A percentile compares a stretch with the other conserved stretches of the same genome.
phyloP scores from a whole-genome alignment of 2,113 vertebrate species.

The Columba janthina region DNA sequence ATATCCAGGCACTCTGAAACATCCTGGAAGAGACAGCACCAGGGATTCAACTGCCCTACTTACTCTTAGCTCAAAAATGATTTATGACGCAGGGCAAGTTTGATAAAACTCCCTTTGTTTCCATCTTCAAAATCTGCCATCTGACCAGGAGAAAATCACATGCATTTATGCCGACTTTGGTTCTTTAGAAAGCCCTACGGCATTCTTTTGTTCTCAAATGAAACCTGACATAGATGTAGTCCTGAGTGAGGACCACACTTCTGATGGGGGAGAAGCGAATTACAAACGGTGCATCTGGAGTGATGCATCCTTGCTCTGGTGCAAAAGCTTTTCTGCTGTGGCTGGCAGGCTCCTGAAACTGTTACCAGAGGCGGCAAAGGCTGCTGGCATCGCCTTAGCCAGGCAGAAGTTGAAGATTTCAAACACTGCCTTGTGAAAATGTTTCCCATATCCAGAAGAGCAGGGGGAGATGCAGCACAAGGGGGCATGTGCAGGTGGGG shows the following conservation, averaged over 20 bases:
- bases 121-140: not conserved
- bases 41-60: not conserved
- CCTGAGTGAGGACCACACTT: not conserved
- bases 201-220: not conserved
- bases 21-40: not conserved
- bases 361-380: not conserved
- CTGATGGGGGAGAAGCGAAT: not conserved
- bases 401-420: not conserved
- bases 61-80: not conserved
- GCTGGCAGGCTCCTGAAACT: not conserved
- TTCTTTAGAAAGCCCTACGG: not conserved
- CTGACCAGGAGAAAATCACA: not conserved
- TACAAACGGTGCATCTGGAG: not conserved
- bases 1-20: not conserved
- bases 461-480: not conserved
- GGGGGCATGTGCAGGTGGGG: too few relatives aligned
- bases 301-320: not conserved
- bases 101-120: not conserved
- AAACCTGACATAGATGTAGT: not conserved
- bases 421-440: rapidly evolving
- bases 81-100: not conserved
- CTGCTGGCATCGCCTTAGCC: not conserved
- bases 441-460: not conserved
- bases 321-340: not conserved
- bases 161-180: not conserved